Conservation (phyloP, 2,797 vertebrate genomes). For the Labeo calbasu region DNA sequence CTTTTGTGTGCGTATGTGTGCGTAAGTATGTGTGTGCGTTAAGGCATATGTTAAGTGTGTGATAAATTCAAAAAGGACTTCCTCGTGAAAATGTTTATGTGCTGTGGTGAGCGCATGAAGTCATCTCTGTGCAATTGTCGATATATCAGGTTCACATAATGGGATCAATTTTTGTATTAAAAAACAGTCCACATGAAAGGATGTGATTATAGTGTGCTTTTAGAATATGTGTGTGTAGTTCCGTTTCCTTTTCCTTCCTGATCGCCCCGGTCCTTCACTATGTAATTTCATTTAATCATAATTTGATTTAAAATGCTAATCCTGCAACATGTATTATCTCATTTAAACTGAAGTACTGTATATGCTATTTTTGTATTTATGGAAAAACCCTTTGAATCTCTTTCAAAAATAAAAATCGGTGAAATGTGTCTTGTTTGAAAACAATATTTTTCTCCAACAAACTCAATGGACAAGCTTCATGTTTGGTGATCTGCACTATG, state of each 20-base stretch:
- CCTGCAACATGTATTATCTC: slow-evolving; percentile 37
- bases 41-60: slow-evolving; percentile 7
- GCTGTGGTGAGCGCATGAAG: slow-evolving; percentile 46
- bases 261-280: background rate
- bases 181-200: slow-evolving; percentile 36
- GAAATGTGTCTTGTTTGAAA: slow-evolving; percentile 24
- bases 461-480: background rate
- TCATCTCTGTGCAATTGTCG: slow-evolving; percentile 48
- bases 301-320: slow-evolving; percentile 29
- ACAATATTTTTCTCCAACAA: background rate
- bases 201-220: slow-evolving; percentile 25
- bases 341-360: slow-evolving; percentile 45
- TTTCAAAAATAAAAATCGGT: slow-evolving; percentile 45
- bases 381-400: slow-evolving; percentile 41
- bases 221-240: slow-evolving; percentile 19
- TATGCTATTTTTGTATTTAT: slow-evolving; percentile 59
- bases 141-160: slow-evolving; percentile 50
- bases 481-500: background rate
- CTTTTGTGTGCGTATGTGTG: background rate
- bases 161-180: slow-evolving; percentile 53
- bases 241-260: background rate
- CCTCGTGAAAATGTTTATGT: slow-evolving; percentile 39
- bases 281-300: slow-evolving; percentile 28
- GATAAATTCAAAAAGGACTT: slow-evolving; percentile 27
- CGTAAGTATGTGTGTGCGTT: slow-evolving; percentile 3